phyloP scores from a whole-genome alignment of 2,888 invertebrate genomes.

The Rosalia funebris region DNA sequence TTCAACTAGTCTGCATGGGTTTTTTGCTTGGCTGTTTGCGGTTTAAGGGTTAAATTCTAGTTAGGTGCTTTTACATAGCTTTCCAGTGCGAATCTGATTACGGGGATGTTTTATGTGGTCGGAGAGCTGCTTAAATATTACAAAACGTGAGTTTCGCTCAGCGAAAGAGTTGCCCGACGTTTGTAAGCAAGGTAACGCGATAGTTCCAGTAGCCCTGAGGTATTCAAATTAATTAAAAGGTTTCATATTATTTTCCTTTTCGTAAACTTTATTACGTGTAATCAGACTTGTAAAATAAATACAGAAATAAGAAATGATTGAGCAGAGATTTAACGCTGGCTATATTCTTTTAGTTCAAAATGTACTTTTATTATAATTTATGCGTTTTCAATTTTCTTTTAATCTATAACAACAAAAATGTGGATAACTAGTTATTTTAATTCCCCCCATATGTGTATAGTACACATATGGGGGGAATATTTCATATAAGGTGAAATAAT shows the following conservation, averaged over 20 bases:
- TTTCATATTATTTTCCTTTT: neutral
- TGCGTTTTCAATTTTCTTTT: neutral
- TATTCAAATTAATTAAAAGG: neutral
- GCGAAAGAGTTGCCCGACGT: neutral
- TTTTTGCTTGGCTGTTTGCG: slow-evolving; percentile 13
- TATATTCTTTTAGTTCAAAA: neutral
- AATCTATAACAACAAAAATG: neutral
- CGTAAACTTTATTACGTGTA: neutral
- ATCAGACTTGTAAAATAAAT: too few species aligned
- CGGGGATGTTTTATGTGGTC: neutral
- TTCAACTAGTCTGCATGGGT: slow-evolving; percentile 17
- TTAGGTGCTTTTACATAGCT: slow-evolving; percentile 7
- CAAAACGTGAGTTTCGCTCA: neutral
- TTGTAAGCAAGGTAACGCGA: neutral
- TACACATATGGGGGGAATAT: too few species aligned
- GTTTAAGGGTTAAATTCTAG: slow-evolving; percentile 16
- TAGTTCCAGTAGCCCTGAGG: too few species aligned
- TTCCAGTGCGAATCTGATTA: neutral
- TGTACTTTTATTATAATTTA: neutral
- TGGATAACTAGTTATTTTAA: too few species aligned
- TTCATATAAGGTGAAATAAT: too few species aligned
- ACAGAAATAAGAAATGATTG: too few species aligned
- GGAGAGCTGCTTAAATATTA: neutral
- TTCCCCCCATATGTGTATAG: too few species aligned
- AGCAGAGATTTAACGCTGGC: too few species aligned